Percentiles rank a stretch among this genome's conserved stretches.
phyloP scores from a whole-genome alignment of 2,797 vertebrate species.

The Meda fulgida region DNA sequence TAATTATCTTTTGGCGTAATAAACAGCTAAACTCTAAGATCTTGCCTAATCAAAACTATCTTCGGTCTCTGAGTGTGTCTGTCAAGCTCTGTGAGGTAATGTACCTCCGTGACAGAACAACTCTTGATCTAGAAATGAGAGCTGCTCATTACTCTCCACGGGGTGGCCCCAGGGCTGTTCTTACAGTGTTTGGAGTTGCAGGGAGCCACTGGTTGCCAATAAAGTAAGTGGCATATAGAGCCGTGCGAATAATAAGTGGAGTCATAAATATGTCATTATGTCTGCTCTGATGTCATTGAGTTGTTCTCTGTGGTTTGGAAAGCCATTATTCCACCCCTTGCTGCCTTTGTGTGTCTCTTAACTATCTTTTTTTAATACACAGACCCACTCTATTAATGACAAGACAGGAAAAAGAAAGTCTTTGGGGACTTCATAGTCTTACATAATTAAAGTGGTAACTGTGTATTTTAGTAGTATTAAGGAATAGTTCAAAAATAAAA shows the following conservation, averaged over 20 bases:
- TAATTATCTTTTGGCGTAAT: background rate
- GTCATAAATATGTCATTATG: constrained; percentile 39
- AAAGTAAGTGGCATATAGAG: constrained; percentile 26
- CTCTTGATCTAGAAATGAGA: constrained; percentile 19
- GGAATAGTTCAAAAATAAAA: background rate
- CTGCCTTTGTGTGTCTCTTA: constrained; percentile 12
- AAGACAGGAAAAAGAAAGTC: background rate
- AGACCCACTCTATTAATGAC: background rate
- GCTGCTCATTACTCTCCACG: constrained; percentile 2
- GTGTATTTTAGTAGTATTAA: background rate
- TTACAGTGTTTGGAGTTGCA: constrained; percentile 4
- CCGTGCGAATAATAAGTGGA: constrained; percentile 22
- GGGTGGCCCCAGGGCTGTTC: background rate
- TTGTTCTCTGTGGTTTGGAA: constrained; percentile 14
- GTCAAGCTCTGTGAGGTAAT: constrained; percentile 8
- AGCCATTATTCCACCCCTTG: constrained; percentile 2
- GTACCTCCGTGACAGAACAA: constrained; percentile 9
- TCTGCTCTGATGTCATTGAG: constrained; percentile 35
- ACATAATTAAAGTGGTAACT: background rate
- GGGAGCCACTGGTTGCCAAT: constrained; percentile 19
- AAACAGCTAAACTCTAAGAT: background rate
- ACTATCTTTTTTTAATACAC: background rate
- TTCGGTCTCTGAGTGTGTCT: background rate
- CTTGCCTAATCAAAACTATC: background rate
- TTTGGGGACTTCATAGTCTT: background rate